Evolutionary conservation across 2,888 invertebrate species (phyloP).

Genomic region (Protonemura montana): DNA sequence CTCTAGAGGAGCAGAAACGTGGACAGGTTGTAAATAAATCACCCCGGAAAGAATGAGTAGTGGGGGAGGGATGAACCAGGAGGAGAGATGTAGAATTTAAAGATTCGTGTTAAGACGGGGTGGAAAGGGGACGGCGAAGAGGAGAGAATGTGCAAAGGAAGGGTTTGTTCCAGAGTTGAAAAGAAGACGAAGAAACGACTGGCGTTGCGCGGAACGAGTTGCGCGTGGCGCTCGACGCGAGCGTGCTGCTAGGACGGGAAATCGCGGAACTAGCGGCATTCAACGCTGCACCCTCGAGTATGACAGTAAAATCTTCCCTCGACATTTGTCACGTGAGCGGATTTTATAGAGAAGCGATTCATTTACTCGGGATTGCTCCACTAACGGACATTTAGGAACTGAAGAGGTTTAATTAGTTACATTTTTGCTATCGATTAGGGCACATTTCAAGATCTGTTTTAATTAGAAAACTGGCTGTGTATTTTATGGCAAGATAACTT

Average conservation of each 20-base stretch:
- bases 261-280: background rate
- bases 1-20: background rate
- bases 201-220: background rate
- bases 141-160: constrained; percentile 24
- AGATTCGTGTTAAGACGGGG: constrained; percentile 41
- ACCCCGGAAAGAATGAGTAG: background rate
- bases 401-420: too few species aligned
- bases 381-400: too few species aligned
- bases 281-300: background rate
- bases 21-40: constrained; percentile 12
- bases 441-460: too few species aligned
- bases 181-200: constrained; percentile 41
- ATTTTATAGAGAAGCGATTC: background rate
- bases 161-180: constrained; percentile 18
- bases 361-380: too few species aligned
- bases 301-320: background rate
- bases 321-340: background rate
- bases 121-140: constrained; percentile 25
- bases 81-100: constrained; percentile 33
- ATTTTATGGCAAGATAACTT: too few species aligned
- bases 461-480: too few species aligned
- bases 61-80: background rate
- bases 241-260: constrained; percentile 16
- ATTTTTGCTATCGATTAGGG: too few species aligned
- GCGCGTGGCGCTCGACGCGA: constrained; percentile 16